phyloP scores from a whole-genome alignment of 2,888 invertebrate genomes.

The Macroteleia sp. region DNA sequence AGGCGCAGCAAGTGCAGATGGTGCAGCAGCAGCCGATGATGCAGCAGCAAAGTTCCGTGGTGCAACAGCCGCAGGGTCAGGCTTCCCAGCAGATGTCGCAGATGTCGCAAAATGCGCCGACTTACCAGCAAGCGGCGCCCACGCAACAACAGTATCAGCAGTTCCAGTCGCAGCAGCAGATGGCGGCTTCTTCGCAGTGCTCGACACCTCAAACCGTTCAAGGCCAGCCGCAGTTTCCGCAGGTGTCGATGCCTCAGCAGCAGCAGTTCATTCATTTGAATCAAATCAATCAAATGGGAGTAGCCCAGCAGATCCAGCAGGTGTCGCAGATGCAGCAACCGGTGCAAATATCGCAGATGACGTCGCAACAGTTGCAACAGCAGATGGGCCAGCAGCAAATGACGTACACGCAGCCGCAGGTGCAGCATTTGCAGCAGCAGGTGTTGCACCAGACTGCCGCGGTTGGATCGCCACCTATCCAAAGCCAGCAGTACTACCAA shows the following conservation, averaged over 20 bases:
- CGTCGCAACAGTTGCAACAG: constrained; percentile 72
- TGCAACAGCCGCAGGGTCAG: constrained; percentile 75
- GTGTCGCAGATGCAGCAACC: constrained; percentile 71
- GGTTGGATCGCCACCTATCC: constrained; percentile 73
- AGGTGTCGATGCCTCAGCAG: constrained; percentile 77
- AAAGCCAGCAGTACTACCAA: constrained; percentile 77
- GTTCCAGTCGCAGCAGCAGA: constrained; percentile 77
- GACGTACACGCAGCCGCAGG: constrained; percentile 75
- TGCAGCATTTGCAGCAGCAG: constrained; percentile 78
- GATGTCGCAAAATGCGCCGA: constrained; percentile 71
- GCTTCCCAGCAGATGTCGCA: constrained; percentile 85
- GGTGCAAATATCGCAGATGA: constrained; percentile 73
- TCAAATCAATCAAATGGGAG: constrained; percentile 85
- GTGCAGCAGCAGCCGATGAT: constrained; percentile 85
- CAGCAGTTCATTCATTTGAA: constrained; percentile 84
- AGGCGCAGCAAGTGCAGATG: constrained; percentile 84
- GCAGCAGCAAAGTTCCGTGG: constrained; percentile 79
- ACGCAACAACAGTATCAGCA: constrained; percentile 75
- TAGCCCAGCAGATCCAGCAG: constrained; percentile 85
- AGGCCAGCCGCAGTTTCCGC: constrained; percentile 78
- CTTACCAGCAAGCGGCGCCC: constrained; percentile 67
- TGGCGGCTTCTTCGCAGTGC: constrained; percentile 78
- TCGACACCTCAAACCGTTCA: constrained; percentile 82
- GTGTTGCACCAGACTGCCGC: constrained; percentile 76
- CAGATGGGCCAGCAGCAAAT: constrained; percentile 72